phyloP scores from a whole-genome alignment of 1,140 invertebrate genomes.

The Saccostrea cuccullata region DNA sequence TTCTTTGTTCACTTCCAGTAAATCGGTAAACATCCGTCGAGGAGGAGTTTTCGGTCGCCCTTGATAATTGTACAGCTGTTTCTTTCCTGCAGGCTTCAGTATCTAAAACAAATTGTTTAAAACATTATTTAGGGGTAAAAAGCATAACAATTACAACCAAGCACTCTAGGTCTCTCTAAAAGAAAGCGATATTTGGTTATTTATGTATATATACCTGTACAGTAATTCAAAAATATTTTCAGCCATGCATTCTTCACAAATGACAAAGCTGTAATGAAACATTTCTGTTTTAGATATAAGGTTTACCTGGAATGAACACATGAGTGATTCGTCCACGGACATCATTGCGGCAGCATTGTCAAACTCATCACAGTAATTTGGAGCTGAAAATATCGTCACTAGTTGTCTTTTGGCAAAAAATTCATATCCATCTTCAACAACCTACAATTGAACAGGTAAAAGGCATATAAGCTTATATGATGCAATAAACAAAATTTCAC shows the following conservation, averaged over 20 bases:
- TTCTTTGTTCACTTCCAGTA: neutral
- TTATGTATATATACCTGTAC: too few relatives aligned
- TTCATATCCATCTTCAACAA: slow-evolving; percentile 83
- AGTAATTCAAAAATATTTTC: too few relatives aligned
- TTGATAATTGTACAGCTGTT: neutral
- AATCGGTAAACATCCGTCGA: neutral
- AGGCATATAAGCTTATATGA: too few relatives aligned
- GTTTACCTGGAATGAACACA: slow-evolving; percentile 79
- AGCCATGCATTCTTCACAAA: too few relatives aligned
- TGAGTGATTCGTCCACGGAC: slow-evolving; percentile 78
- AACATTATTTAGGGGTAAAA: too few relatives aligned
- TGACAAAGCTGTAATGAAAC: too few relatives aligned
- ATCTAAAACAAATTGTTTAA: neutral
- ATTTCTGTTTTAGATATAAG: too few relatives aligned
- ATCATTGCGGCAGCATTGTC: slow-evolving; percentile 79
- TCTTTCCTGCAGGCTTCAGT: neutral
- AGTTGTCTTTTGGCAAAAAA: slow-evolving; percentile 82
- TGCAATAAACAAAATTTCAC: too few relatives aligned
- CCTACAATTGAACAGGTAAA: slow-evolving; percentile 65
- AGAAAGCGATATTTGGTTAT: too few relatives aligned
- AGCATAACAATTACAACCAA: too few relatives aligned
- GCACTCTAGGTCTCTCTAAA: too few relatives aligned
- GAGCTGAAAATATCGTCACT: slow-evolving; percentile 78
- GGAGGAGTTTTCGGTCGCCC: neutral
- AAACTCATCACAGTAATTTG: slow-evolving; percentile 79